Evolutionary conservation across 2,797 vertebrate species (phyloP).

Genomic region (Acrossocheilus fasciatus): DNA sequence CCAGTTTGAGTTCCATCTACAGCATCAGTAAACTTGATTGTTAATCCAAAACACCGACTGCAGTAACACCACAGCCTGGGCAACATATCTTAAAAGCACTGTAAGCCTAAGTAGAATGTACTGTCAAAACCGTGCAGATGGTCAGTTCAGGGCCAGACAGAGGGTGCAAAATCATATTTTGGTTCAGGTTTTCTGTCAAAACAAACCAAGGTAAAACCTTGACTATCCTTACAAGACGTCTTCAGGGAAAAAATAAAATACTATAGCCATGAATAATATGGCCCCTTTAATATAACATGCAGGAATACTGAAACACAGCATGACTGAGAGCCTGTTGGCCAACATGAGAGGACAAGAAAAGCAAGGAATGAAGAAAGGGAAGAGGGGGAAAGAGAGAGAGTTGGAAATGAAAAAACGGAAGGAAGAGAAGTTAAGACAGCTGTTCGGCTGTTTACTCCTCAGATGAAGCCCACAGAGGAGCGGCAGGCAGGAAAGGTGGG

Average conservation of each 20-base stretch:
- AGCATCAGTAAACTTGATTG: neutral
- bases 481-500: slow-evolving; percentile 55
- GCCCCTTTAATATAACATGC: neutral
- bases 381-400: slow-evolving; percentile 54
- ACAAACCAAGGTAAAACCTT: neutral
- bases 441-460: slow-evolving; percentile 76
- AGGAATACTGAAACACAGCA: slow-evolving; percentile 4
- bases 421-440: slow-evolving; percentile 73
- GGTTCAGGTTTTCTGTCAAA: neutral
- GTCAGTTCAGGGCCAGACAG: neutral
- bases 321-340: slow-evolving; percentile 3
- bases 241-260: neutral
- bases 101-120: neutral
- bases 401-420: slow-evolving; percentile 62
- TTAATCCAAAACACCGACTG: neutral
- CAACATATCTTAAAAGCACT: neutral
- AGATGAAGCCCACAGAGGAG: slow-evolving; percentile 70
- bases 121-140: neutral
- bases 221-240: neutral
- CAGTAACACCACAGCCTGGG: neutral
- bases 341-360: neutral
- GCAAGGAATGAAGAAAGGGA: slow-evolving; percentile 29
- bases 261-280: neutral
- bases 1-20: neutral
- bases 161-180: neutral